These are phyloP conservation scores for Steatocranus sp. DNA, from an alignment of 2,797 vertebrate genomes.

Conservation along the genomic window DNA sequence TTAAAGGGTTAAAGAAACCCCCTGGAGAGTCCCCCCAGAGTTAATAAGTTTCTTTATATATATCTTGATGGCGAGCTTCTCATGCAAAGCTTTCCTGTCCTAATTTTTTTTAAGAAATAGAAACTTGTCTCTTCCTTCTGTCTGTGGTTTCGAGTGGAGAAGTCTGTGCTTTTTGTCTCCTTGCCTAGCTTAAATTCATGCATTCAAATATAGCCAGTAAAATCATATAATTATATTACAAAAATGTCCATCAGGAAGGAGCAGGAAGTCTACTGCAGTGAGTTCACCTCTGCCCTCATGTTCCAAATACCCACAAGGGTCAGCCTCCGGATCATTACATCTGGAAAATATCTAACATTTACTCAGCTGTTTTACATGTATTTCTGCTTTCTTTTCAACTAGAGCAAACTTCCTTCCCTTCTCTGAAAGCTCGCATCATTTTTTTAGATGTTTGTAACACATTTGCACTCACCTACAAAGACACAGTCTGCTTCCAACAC, in stretches of 20 bases:
- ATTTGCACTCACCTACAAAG: slow-evolving; percentile 5
- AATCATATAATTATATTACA: background rate
- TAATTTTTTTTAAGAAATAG: slow-evolving; percentile 8
- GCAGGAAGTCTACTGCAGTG: slow-evolving; percentile 13
- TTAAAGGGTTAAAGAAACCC: background rate
- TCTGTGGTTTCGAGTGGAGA: background rate
- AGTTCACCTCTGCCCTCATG: slow-evolving; percentile 23
- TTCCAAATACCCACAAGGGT: background rate
- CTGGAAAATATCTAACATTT: background rate
- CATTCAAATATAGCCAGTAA: background rate
- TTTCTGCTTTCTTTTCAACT: background rate
- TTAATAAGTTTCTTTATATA: background rate
- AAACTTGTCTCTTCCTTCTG: background rate
- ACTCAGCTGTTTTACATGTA: background rate
- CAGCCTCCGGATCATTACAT: background rate
- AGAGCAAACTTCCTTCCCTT: background rate
- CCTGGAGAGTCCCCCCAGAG: background rate
- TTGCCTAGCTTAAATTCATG: background rate
- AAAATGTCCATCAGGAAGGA: background rate
- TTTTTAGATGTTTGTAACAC: slow-evolving; percentile 21
- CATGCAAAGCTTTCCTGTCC: background rate
- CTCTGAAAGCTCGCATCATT: background rate
- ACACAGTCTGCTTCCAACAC: slow-evolving; percentile 17
- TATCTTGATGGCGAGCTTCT: background rate
- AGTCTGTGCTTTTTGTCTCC: slow-evolving; percentile 3